These are phyloP conservation scores for Ibycter americanus DNA, from an alignment of 2,797 vertebrate species.

Conservation along the genomic window DNA sequence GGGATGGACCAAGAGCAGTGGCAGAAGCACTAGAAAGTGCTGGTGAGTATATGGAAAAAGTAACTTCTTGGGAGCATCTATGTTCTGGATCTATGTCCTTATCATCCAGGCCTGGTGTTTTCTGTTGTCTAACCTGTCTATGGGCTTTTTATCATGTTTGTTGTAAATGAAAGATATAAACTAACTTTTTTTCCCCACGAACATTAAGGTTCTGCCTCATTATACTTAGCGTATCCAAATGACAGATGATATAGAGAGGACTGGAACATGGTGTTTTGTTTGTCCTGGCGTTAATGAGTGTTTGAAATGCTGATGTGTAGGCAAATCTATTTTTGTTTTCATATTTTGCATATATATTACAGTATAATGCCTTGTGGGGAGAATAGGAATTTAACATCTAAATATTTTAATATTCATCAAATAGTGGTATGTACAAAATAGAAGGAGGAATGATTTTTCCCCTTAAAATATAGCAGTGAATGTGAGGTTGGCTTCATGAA, in stretches of 20 bases:
- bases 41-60: neutral
- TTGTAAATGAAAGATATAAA: neutral
- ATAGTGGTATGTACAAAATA: neutral
- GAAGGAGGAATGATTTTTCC: neutral
- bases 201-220: constrained; percentile 41
- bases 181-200: neutral
- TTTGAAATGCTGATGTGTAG: constrained; percentile 59
- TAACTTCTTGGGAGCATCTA: neutral
- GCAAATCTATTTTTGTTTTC: constrained; percentile 61
- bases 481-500: neutral
- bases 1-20: neutral
- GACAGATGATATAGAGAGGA: constrained; percentile 52
- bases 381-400: constrained; percentile 35
- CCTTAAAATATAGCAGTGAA: neutral
- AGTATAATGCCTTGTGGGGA: constrained; percentile 40
- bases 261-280: constrained; percentile 35
- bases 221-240: constrained; percentile 16
- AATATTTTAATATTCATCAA: constrained; percentile 61
- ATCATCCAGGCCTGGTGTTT: neutral
- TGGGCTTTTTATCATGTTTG: neutral
- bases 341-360: constrained; percentile 70
- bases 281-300: constrained; percentile 15
- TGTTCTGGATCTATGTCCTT: neutral
- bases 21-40: neutral
- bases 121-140: neutral